Evolutionary conservation across 2,797 vertebrate species (phyloP), one percentile per base, ranked within the genome.

Genomic region (Arnoldichthys spilopterus): DNA sequence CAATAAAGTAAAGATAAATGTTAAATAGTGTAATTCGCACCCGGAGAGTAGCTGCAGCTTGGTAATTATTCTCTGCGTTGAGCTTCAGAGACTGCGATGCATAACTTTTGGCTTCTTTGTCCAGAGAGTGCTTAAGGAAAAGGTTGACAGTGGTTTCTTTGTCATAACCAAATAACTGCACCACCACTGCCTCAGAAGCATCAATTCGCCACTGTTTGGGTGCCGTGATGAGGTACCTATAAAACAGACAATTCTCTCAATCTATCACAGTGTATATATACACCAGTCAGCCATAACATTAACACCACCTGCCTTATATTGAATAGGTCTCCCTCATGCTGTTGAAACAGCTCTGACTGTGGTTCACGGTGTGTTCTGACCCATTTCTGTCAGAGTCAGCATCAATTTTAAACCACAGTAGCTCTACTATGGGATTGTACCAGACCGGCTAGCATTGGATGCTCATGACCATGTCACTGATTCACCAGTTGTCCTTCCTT

Each of bases 171-270:
- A 96, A 97, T 72, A 94, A 81, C 88, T 98, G 96, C 71, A 97
- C 76, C 13, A 97, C 83, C 11, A 98, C 92, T 1, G 87, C 94
- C 86, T 97, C 94, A 68, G 84, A 68, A 0, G 96, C 92, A 5
- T 95, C 96, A 56, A 93, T 78, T 20, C 87, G 86, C 30, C 97
- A 76, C 0, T 91, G 43, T 85, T 91, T 95, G 6, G 97, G 96
- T 28, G 95, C 95, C 6, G 95, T 94, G 24, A 99, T 83, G 83
- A 99, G 86, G 6, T 94, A 98, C 2, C 97, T 99, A 88, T 16
- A 75, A 53, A 81, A 88, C 87, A 18, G 62, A 0, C 53, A 26
- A 43, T 15, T 28, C 12, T 47, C 15, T 58, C 26, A 61, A 7
- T 61, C n/a, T n/a, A n/a, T n/a, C n/a, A n/a, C n/a, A n/a, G n/a